phyloP scores from a whole-genome alignment of 1,140 invertebrate species.

The Araneus ventricosus region DNA sequence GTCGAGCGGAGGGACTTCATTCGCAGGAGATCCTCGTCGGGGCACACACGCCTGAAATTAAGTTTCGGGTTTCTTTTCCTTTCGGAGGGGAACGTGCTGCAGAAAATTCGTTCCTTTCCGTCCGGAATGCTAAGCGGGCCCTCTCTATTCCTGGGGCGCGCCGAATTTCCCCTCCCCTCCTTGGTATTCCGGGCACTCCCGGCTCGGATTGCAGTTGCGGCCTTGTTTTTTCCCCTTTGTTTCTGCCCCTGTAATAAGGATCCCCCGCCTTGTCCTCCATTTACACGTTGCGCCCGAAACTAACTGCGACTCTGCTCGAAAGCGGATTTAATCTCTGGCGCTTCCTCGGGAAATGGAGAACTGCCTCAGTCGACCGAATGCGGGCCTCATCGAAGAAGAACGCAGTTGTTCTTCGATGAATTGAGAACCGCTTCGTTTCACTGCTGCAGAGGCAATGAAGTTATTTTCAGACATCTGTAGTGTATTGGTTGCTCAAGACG shows the following conservation, averaged over 20 bases:
- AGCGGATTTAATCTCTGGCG: slow-evolving; percentile 37
- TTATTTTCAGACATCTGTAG: too few relatives aligned
- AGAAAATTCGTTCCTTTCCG: slow-evolving; percentile 9
- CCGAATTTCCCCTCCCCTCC: not conserved
- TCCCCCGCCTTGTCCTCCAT: not conserved
- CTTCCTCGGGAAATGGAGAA: not conserved
- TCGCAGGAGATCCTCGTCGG: too few relatives aligned
- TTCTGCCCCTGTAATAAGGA: not conserved
- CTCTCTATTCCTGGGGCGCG: not conserved
- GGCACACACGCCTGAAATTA: not conserved
- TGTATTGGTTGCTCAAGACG: too few relatives aligned
- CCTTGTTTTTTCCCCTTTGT: not conserved
- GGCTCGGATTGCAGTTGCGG: slow-evolving; percentile 20
- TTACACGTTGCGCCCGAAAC: not conserved
- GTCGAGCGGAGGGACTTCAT: too few relatives aligned
- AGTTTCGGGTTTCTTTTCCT: not conserved
- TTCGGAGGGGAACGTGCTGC: not conserved
- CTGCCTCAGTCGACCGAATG: not conserved
- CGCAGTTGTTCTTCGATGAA: too few relatives aligned
- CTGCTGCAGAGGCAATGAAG: too few relatives aligned
- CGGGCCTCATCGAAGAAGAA: not conserved
- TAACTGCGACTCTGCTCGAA: slow-evolving; percentile 12
- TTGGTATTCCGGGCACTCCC: slow-evolving; percentile 28
- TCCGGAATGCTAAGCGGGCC: not conserved
- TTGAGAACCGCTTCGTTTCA: too few relatives aligned